Evolutionary conservation across 2,888 invertebrate genomes (phyloP).

Genomic region (Fragum fragum): DNA sequence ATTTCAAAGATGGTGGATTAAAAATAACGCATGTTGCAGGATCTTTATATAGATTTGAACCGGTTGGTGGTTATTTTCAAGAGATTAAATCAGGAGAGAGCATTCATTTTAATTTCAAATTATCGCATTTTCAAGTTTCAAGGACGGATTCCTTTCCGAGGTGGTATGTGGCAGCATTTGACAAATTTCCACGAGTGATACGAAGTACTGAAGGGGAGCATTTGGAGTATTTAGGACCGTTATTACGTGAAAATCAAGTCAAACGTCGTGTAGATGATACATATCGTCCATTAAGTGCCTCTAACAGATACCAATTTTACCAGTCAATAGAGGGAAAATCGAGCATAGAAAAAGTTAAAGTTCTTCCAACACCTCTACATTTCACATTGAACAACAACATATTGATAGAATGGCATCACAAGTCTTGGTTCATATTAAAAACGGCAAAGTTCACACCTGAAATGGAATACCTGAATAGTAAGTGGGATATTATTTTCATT

Average conservation of each 20-base stretch:
- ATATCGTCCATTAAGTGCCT: slow-evolving; percentile 34
- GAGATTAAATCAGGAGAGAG: slow-evolving; percentile 53
- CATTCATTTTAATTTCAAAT: slow-evolving; percentile 53
- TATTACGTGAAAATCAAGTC: slow-evolving; percentile 66
- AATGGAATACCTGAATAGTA: slow-evolving; percentile 70
- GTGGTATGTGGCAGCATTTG: slow-evolving; percentile 72
- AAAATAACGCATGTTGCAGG: slow-evolving; percentile 70
- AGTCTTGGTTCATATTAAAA: slow-evolving; percentile 69
- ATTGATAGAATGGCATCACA: slow-evolving; percentile 50
- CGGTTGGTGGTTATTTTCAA: slow-evolving; percentile 45
- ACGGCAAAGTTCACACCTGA: slow-evolving; percentile 60
- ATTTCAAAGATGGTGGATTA: slow-evolving; percentile 48
- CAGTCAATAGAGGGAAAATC: neutral
- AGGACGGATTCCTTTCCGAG: slow-evolving; percentile 75
- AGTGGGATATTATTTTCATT: neutral
- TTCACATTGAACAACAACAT: slow-evolving; percentile 24
- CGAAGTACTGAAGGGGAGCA: slow-evolving; percentile 71
- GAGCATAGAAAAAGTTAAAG: slow-evolving; percentile 15
- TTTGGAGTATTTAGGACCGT: slow-evolving; percentile 67
- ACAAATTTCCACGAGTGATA: slow-evolving; percentile 63
- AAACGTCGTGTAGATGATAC: slow-evolving; percentile 60
- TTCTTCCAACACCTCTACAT: slow-evolving; percentile 58
- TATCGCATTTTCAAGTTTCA: slow-evolving; percentile 59
- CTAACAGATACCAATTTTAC: slow-evolving; percentile 55
- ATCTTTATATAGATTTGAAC: slow-evolving; percentile 66